phyloP scores from a whole-genome alignment of 2,797 vertebrate genomes.

The Sitta carolinensis region DNA sequence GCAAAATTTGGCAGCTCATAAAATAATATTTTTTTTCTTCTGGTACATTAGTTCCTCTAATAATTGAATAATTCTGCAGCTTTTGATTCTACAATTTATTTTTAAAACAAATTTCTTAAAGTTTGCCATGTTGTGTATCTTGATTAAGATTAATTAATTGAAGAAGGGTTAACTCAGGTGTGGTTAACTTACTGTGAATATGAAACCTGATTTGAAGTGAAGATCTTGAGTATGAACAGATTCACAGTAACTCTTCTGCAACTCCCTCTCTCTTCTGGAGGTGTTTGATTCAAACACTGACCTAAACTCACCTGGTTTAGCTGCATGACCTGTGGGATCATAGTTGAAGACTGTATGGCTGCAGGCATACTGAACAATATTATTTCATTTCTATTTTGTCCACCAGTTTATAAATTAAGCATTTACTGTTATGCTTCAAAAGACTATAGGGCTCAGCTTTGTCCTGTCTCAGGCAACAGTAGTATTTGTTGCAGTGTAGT shows the following conservation, averaged over 20 bases:
- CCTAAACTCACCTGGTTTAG: not conserved
- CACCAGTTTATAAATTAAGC: not conserved
- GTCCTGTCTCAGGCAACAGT: not conserved
- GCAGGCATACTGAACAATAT: not conserved
- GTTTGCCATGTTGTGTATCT: not conserved
- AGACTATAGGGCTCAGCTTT: not conserved
- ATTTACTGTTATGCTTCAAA: slow-evolving; percentile 1
- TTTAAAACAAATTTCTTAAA: not conserved
- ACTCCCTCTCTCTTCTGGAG: not conserved
- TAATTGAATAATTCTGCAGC: not conserved
- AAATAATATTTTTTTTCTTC: not conserved
- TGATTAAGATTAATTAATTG: not conserved
- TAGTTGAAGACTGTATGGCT: not conserved
- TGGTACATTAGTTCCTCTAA: not conserved
- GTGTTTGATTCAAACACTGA: not conserved
- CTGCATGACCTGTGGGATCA: not conserved
- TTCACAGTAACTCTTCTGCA: not conserved
- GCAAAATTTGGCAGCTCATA: not conserved
- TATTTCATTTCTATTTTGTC: not conserved
- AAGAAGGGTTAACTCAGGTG: not conserved
- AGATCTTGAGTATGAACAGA: not conserved
- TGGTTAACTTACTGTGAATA: not conserved
- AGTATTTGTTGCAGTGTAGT: not conserved
- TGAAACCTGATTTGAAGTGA: not conserved
- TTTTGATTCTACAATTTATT: not conserved